Percentiles rank a stretch among this genome's conserved stretches.
Conservation (phyloP, 2,113 vertebrate species). For the Peucedramus taeniatus region DNA sequence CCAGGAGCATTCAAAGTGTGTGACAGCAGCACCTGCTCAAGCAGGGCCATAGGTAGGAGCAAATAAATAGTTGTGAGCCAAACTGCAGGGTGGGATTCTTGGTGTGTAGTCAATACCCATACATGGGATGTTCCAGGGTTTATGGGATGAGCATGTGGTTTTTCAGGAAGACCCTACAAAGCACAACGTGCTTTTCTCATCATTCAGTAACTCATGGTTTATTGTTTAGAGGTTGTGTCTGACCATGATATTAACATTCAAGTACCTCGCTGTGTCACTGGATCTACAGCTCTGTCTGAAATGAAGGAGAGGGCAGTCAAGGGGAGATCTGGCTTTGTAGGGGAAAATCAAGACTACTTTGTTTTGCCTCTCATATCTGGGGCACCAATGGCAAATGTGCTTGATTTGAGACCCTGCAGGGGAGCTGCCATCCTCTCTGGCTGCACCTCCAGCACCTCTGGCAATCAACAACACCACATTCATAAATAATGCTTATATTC, state of each 20-base stretch:
- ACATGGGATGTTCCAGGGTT: neutral
- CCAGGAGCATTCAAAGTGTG: neutral
- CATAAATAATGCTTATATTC: neutral
- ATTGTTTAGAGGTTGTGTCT: neutral
- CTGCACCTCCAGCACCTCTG: neutral
- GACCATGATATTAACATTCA: fast-evolving
- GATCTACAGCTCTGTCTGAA: neutral
- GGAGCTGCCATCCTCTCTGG: neutral
- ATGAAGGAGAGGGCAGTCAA: neutral
- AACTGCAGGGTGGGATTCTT: neutral
- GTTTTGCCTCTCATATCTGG: neutral
- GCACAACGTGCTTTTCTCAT: neutral
- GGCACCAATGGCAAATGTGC: fast-evolving
- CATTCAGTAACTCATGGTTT: fast-evolving
- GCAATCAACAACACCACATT: neutral
- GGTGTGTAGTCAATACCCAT: neutral
- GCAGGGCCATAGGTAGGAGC: neutral
- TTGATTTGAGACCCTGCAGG: neutral
- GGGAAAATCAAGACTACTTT: neutral
- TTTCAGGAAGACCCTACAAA: neutral
- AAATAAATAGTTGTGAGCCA: neutral
- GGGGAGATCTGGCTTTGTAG: neutral
- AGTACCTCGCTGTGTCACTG: fast-evolving
- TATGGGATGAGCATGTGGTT: neutral
- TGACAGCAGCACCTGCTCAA: neutral